A percentile compares a stretch with the other conserved stretches of the same genome.
Conservation (phyloP, 2,888 invertebrate genomes). For the Mesorhabditis belari region DNA sequence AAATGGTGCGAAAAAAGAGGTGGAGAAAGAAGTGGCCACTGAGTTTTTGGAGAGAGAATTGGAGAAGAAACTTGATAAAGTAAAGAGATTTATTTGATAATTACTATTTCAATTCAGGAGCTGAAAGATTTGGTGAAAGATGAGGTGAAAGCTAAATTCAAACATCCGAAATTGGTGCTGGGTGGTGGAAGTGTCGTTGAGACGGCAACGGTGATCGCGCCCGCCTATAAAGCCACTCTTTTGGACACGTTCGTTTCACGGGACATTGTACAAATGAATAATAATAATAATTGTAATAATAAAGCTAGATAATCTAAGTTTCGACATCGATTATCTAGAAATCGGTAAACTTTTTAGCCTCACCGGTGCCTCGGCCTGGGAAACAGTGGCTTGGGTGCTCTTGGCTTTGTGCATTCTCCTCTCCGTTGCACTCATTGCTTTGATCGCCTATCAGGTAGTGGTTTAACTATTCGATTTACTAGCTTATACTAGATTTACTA, state of each 20-base stretch:
- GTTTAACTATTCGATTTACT: too few species aligned
- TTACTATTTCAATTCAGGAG: background rate
- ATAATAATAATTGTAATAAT: background rate
- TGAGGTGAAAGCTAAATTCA: background rate
- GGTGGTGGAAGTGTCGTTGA: background rate
- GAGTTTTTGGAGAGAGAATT: slow-evolving; percentile 6
- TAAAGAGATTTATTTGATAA: background rate
- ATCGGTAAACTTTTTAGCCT: slow-evolving; percentile 14
- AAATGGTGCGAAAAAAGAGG: background rate
- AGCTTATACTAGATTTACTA: too few species aligned
- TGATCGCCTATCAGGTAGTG: slow-evolving; percentile 30
- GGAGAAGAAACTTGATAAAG: slow-evolving; percentile 16
- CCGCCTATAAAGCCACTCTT: background rate
- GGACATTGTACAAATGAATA: background rate
- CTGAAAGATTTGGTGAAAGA: background rate
- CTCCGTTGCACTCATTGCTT: slow-evolving; percentile 25
- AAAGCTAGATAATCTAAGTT: too few species aligned
- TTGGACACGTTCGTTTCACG: background rate
- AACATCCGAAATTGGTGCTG: background rate
- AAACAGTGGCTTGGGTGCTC: slow-evolving; percentile 36
- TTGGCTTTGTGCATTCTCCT: slow-evolving; percentile 32
- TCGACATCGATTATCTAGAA: background rate
- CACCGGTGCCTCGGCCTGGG: slow-evolving; percentile 32
- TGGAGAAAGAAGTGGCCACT: background rate
- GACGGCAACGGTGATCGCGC: background rate